Conservation (phyloP, 2,797 vertebrate species). For the Poecile montanus region DNA sequence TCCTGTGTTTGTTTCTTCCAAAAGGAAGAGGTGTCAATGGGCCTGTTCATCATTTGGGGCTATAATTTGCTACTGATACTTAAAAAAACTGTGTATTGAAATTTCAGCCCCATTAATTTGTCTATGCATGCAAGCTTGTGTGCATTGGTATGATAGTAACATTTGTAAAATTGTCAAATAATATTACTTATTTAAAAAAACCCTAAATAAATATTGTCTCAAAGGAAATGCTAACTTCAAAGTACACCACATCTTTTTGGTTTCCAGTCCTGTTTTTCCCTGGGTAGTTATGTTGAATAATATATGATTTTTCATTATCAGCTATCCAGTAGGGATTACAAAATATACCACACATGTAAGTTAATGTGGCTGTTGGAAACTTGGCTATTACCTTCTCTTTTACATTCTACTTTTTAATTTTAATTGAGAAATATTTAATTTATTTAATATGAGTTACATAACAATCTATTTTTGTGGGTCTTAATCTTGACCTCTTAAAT, state of each 20-base stretch:
- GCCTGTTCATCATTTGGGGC: neutral
- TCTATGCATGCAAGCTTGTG: neutral
- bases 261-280: conserved; percentile 8
- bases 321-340: neutral
- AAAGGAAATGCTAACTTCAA: conserved; percentile 10
- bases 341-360: neutral
- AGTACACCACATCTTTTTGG: neutral
- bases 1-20: neutral
- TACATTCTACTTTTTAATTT: conserved; percentile 10
- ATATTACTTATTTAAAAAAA: neutral
- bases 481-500: neutral
- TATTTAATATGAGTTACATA: neutral
- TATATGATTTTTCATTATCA: conserved; percentile 35
- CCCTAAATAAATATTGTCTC: neutral
- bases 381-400: neutral
- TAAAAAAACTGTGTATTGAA: neutral
- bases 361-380: neutral
- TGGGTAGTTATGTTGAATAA: conserved; percentile 31
- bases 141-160: neutral
- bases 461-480: neutral
- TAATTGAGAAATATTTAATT: neutral
- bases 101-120: conserved; percentile 25
- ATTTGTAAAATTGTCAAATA: conserved; percentile 32
- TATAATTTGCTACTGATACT: neutral
- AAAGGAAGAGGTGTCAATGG: neutral